These are phyloP conservation scores for Phania funesta DNA, from an alignment of 2,888 invertebrate genomes.

Conservation along the genomic window DNA sequence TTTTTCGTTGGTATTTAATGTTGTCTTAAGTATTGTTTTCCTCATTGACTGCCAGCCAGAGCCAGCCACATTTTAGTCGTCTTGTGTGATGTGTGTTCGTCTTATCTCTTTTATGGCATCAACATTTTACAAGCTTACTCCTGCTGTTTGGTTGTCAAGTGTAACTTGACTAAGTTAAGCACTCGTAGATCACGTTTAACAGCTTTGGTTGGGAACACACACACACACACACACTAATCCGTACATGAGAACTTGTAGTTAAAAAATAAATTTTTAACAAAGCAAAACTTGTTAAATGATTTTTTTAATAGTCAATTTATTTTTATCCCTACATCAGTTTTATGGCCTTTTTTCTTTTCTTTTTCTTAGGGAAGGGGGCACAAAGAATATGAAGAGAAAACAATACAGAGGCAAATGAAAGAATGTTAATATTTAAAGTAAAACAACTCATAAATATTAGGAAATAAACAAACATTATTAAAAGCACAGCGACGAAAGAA, in stretches of 20 bases:
- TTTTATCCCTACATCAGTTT: conserved; percentile 60
- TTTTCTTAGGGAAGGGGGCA: neutral
- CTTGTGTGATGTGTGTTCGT: conserved; percentile 24
- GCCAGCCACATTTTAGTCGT: conserved; percentile 6
- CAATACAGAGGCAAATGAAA: neutral
- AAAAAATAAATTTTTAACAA: neutral
- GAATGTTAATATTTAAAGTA: conserved; percentile 23
- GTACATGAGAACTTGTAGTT: neutral
- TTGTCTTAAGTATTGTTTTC: conserved; percentile 35
- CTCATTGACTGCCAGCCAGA: conserved; percentile 42
- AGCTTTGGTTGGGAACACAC: conserved; percentile 11
- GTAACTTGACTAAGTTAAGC: conserved; percentile 57
- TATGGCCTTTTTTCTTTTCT: conserved; percentile 13
- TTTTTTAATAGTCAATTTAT: conserved; percentile 64
- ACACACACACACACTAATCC: conserved; percentile 2
- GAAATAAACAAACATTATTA: conserved; percentile 18
- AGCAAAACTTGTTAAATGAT: conserved; percentile 58
- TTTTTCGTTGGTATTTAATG: neutral
- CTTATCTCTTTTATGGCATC: conserved; percentile 58
- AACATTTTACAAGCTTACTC: conserved; percentile 29
- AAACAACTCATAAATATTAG: conserved; percentile 41
- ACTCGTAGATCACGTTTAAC: conserved; percentile 62
- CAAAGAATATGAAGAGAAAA: neutral
- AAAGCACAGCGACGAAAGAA: neutral
- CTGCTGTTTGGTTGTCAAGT: conserved; percentile 44